phyloP scores from a whole-genome alignment of 1,140 invertebrate species.

The Lethrus apterus region DNA sequence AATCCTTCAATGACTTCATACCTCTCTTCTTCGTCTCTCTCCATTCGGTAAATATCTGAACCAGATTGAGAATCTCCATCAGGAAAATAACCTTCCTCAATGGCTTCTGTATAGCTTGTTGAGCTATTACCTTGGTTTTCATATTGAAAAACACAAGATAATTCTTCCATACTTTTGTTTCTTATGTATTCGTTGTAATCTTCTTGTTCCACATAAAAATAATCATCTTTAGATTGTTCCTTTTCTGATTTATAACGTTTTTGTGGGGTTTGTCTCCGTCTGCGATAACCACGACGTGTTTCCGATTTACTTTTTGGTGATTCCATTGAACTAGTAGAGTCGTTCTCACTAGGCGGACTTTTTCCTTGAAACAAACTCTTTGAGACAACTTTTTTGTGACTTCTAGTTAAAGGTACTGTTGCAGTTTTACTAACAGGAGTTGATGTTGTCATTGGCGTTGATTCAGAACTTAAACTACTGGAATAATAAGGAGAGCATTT shows the following conservation, averaged over 20 bases:
- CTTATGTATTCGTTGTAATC: slow-evolving; percentile 35
- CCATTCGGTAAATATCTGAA: slow-evolving; percentile 48
- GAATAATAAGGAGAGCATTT: slow-evolving; percentile 64
- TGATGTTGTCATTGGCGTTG: slow-evolving; percentile 48
- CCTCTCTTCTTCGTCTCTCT: slow-evolving; percentile 47
- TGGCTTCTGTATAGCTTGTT: slow-evolving; percentile 10
- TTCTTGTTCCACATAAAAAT: slow-evolving; percentile 37
- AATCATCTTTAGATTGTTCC: slow-evolving; percentile 34
- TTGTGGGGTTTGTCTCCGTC: slow-evolving; percentile 51
- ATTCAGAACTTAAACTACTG: slow-evolving; percentile 59
- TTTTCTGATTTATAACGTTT: slow-evolving; percentile 47
- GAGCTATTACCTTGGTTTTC: slow-evolving; percentile 27
- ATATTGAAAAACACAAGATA: slow-evolving; percentile 33
- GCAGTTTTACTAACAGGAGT: slow-evolving; percentile 36
- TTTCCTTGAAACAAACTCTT: slow-evolving; percentile 43
- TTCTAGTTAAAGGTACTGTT: slow-evolving; percentile 38
- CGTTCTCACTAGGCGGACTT: slow-evolving; percentile 60
- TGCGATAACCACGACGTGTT: slow-evolving; percentile 51
- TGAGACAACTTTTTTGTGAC: slow-evolving; percentile 33
- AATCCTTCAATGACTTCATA: slow-evolving; percentile 48
- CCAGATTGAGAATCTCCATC: slow-evolving; percentile 55
- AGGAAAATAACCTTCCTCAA: slow-evolving; percentile 53
- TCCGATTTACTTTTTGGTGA: slow-evolving; percentile 50
- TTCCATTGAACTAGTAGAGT: slow-evolving; percentile 60
- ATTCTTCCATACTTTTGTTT: slow-evolving; percentile 33